phyloP scores from a whole-genome alignment of 1,140 invertebrate genomes.

The Chrysopa pallens region DNA sequence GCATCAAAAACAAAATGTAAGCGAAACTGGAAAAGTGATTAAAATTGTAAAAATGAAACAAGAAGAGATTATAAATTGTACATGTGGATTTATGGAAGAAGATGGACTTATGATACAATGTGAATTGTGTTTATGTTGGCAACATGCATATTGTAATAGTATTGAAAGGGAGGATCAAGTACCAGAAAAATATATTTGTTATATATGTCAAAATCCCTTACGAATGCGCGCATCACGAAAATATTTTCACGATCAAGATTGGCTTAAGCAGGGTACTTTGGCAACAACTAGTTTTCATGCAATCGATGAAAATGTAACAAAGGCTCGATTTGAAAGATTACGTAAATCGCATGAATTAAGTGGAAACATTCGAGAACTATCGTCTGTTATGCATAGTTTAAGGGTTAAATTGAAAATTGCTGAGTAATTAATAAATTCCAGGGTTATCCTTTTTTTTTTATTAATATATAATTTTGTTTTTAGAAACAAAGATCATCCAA shows the following conservation, averaged over 20 bases:
- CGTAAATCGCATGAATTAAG: conserved; percentile 52
- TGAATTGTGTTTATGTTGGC: conserved; percentile 86
- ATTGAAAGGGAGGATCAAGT: conserved; percentile 65
- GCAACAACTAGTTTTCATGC: conserved; percentile 29
- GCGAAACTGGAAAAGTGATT: conserved; percentile 38
- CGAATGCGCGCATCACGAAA: conserved; percentile 47
- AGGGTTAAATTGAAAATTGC: conserved; percentile 60
- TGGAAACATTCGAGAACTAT: conserved; percentile 44
- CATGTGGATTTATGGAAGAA: conserved; percentile 51
- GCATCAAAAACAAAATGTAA: conserved; percentile 19
- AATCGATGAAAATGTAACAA: conserved; percentile 21
- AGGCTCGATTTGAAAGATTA: conserved; percentile 26
- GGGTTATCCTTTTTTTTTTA: conserved; percentile 4
- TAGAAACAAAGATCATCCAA: conserved; percentile 61
- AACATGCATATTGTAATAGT: conserved; percentile 75
- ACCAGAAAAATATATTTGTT: conserved; percentile 80
- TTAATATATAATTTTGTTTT: conserved; percentile 8
- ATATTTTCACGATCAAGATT: conserved; percentile 72
- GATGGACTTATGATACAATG: conserved; percentile 92
- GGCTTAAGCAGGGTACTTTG: conserved; percentile 65
- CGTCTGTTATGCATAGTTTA: conserved; percentile 48
- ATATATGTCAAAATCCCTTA: conserved; percentile 63
- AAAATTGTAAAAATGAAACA: conserved; percentile 46
- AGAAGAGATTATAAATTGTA: conserved; percentile 23
- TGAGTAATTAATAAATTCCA: conserved; percentile 30